A percentile compares a stretch with the other conserved stretches of the same genome.
phyloP scores from a whole-genome alignment of 2,113 vertebrate genomes.

The Triplophysa tibetana region DNA sequence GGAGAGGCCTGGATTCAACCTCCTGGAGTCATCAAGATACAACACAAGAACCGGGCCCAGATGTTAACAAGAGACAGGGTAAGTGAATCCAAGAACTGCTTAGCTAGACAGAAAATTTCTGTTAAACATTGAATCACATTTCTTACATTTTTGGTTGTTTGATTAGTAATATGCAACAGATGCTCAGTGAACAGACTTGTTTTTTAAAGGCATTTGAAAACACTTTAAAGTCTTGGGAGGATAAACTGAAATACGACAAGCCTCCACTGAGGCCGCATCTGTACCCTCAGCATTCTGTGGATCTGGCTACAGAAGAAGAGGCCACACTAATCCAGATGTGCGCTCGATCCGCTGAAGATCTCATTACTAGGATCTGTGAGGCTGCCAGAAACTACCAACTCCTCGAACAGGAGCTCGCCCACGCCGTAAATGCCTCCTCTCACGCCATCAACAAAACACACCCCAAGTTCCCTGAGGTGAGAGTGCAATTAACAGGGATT shows the following conservation, averaged over 20 bases:
- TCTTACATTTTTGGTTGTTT: too few relatives aligned
- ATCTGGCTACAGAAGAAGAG: conserved; percentile 90
- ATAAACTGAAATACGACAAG: conserved; percentile 94
- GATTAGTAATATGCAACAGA: too few relatives aligned
- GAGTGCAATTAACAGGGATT: background rate
- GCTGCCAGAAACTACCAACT: conserved; percentile 92
- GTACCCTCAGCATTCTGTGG: conserved; percentile 88
- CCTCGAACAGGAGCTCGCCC: conserved; percentile 94
- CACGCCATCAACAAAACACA: conserved; percentile 99
- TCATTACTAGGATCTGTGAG: conserved; percentile 97
- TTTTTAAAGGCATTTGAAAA: conserved; percentile 90
- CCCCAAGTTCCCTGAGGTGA: conserved; percentile 92
- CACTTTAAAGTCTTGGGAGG: conserved; percentile 97
- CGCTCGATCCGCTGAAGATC: conserved; percentile 89
- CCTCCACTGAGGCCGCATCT: conserved; percentile 87
- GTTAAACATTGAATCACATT: too few relatives aligned
- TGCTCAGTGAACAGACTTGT: background rate
- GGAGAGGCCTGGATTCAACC: conserved; percentile 98
- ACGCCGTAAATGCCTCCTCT: conserved; percentile 95
- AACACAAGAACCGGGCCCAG: conserved; percentile 97
- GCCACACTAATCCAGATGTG: conserved; percentile 85
- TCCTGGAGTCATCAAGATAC: conserved; percentile 94
- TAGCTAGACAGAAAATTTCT: too few relatives aligned
- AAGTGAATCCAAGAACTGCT: conserved; percentile 56
- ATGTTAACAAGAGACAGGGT: conserved; percentile 97